Conservation (phyloP, 1,140 invertebrate genomes). For the Drosophila tristis region DNA sequence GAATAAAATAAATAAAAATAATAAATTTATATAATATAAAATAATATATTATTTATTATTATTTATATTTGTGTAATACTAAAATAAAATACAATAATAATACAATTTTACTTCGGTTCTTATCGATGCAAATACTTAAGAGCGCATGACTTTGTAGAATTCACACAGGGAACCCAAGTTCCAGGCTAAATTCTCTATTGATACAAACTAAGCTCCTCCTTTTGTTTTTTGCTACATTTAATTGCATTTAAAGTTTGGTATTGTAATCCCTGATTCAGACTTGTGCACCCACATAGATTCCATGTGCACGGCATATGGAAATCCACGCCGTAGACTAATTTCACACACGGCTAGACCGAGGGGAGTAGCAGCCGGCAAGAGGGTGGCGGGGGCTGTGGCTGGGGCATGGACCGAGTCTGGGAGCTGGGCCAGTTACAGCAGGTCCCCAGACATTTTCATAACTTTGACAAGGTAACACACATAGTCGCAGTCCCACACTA, state of each 20-base stretch:
- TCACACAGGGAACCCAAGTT: too few species aligned
- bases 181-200: background rate
- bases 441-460: slow-evolving; percentile 69
- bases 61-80: too few species aligned
- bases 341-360: slow-evolving; percentile 50
- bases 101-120: too few species aligned
- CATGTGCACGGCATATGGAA: slow-evolving; percentile 4
- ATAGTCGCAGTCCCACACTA: background rate
- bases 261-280: too few species aligned
- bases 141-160: too few species aligned
- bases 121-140: too few species aligned
- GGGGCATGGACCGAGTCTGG: background rate
- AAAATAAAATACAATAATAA: too few species aligned
- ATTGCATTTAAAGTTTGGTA: too few species aligned
- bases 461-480: slow-evolving; percentile 75
- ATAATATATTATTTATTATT: too few species aligned
- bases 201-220: background rate
- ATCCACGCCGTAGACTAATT: slow-evolving; percentile 60
- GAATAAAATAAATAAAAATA: too few species aligned
- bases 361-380: background rate
- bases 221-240: too few species aligned
- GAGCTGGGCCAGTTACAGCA: slow-evolving; percentile 3
- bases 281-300: slow-evolving; percentile 2
- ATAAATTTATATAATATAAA: too few species aligned
- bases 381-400: background rate